These are phyloP conservation scores for Euleptes europaea DNA, from an alignment of 2,113 vertebrate genomes.

Conservation along the genomic window DNA sequence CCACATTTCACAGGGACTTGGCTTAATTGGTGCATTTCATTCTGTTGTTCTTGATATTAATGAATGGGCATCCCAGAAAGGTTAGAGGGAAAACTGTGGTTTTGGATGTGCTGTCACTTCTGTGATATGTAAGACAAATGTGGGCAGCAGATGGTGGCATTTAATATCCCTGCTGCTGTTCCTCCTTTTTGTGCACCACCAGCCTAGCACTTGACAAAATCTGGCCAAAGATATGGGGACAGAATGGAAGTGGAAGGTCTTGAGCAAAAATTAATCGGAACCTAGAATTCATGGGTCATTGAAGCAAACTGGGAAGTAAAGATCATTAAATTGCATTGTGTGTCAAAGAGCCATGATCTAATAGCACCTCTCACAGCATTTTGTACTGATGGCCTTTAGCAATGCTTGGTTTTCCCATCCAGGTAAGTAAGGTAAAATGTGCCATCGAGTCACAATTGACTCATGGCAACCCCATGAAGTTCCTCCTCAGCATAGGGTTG, in stretches of 20 bases:
- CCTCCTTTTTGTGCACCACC: background rate
- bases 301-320: background rate
- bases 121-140: background rate
- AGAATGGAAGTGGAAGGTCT: background rate
- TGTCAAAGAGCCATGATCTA: constrained; percentile 1
- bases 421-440: background rate
- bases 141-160: background rate
- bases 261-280: background rate
- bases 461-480: too few relatives aligned
- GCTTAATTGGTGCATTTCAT: background rate
- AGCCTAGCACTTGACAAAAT: background rate
- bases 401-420: constrained; percentile 7
- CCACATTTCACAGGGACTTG: background rate
- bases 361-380: background rate
- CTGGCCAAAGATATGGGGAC: background rate
- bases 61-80: background rate
- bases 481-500: too few relatives aligned
- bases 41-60: background rate
- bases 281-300: background rate
- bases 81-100: background rate
- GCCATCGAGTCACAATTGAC: too few relatives aligned
- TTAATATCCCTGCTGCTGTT: background rate
- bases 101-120: background rate
- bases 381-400: background rate
- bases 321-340: background rate